A percentile compares a stretch with the other conserved stretches of the same genome.
Evolutionary conservation across 2,113 vertebrate species (phyloP).

Genomic region (Aix galericulata): DNA sequence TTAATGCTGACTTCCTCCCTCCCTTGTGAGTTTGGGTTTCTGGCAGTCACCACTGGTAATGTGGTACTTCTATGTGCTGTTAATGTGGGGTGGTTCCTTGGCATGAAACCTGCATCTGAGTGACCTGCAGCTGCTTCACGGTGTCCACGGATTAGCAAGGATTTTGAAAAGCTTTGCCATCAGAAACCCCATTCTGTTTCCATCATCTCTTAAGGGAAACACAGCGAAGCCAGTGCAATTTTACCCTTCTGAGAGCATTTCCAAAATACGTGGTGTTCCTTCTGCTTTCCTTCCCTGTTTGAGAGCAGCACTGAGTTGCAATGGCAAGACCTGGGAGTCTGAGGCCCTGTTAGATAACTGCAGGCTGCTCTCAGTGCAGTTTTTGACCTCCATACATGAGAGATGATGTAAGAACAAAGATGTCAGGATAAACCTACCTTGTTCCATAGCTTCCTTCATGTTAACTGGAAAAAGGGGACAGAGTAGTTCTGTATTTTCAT

Average conservation of each 20-base stretch:
- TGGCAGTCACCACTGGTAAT: background rate
- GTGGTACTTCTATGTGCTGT: rapidly evolving
- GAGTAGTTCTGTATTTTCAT: background rate
- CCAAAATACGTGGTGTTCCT: background rate
- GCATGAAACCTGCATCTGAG: background rate
- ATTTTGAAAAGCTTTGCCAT: background rate
- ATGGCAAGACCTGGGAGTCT: background rate
- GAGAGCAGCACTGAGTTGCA: background rate
- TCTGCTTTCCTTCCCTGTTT: background rate
- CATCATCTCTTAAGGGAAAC: background rate
- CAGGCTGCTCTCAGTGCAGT: background rate
- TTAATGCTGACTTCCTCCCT: background rate
- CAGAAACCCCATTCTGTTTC: background rate
- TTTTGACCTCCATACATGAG: background rate
- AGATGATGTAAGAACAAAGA: background rate
- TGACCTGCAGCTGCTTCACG: background rate
- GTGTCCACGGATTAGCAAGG: background rate
- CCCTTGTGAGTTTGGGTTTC: background rate
- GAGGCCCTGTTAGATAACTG: background rate
- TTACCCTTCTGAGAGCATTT: background rate
- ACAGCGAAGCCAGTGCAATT: background rate
- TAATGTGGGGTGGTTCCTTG: background rate
- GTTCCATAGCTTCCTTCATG: background rate
- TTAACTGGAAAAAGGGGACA: background rate
- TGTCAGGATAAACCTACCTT: background rate